A percentile compares a stretch with the other conserved stretches of the same genome.
Evolutionary conservation across 2,888 invertebrate species (phyloP).

Genomic region (Stenoptilia bipunctidactyla): DNA sequence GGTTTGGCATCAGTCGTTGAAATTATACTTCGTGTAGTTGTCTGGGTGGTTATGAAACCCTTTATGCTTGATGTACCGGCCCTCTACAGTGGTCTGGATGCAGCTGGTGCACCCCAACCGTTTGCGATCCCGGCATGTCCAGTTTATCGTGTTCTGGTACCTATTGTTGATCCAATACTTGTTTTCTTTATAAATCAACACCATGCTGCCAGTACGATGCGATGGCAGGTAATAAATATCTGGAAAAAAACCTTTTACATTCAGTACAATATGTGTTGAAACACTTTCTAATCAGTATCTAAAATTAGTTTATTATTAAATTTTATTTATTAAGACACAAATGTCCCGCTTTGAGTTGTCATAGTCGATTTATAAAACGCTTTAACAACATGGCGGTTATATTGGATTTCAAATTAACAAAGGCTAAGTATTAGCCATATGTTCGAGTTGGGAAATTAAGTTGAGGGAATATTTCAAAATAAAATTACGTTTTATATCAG

Average conservation of each 20-base stretch:
- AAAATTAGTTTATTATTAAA: too few relatives aligned
- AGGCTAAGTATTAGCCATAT: too few relatives aligned
- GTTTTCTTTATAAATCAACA: constrained; percentile 60
- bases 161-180: constrained; percentile 65
- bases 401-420: too few relatives aligned
- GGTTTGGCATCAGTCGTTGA: constrained; percentile 45
- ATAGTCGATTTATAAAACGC: too few relatives aligned
- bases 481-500: constrained; percentile 24
- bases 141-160: constrained; percentile 62
- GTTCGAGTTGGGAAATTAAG: too few relatives aligned
- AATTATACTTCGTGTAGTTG: constrained; percentile 61
- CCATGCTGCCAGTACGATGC: constrained; percentile 63
- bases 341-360: too few relatives aligned
- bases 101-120: constrained; percentile 57
- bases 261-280: too few relatives aligned
- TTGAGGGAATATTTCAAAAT: too few relatives aligned
- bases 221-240: constrained; percentile 61
- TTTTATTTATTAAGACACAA: too few relatives aligned
- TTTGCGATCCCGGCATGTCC: constrained; percentile 60
- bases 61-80: constrained; percentile 55
- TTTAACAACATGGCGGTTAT: too few relatives aligned
- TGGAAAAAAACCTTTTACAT: constrained; percentile 26
- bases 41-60: constrained; percentile 58
- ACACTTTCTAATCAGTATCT: too few relatives aligned
- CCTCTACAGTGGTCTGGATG: constrained; percentile 55